phyloP scores from a whole-genome alignment of 2,888 invertebrate genomes.

The Calliopum simillimum region DNA sequence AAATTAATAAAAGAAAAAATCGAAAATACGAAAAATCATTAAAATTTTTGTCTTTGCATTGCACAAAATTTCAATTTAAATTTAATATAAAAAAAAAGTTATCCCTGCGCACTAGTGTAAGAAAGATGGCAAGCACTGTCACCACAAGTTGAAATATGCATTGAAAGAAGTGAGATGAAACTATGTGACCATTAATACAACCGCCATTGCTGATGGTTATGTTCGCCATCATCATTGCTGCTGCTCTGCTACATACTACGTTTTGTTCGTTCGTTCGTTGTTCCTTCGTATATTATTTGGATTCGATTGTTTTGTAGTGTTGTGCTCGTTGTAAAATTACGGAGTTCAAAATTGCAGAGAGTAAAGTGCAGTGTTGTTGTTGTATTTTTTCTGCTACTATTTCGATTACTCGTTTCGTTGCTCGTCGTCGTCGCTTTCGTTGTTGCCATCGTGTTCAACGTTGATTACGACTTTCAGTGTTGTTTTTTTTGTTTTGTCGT shows the following conservation, averaged over 20 bases:
- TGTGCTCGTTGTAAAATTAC: constrained; percentile 7
- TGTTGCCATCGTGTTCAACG: constrained; percentile 5
- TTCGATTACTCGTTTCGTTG: constrained; percentile 34
- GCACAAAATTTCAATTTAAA: constrained; percentile 52
- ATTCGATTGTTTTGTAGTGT: constrained; percentile 24
- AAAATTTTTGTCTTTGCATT: constrained; percentile 54
- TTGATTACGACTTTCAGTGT: constrained; percentile 32
- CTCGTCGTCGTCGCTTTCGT: constrained; percentile 31
- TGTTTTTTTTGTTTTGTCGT: constrained; percentile 35
- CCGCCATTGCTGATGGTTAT: constrained; percentile 12
- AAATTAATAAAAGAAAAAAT: constrained; percentile 34
- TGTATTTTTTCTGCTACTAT: constrained; percentile 37
- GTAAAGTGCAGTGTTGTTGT: constrained; percentile 35
- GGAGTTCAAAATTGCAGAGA: constrained; percentile 27
- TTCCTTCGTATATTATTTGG: constrained; percentile 30
- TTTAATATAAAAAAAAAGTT: constrained; percentile 43
- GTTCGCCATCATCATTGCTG: constrained; percentile 5
- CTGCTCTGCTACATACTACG: neutral
- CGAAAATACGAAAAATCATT: constrained; percentile 48
- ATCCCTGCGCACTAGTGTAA: constrained; percentile 51
- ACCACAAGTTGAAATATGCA: constrained; percentile 1
- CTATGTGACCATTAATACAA: no score
- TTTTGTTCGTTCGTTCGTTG: constrained; percentile 22
- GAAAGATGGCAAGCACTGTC: constrained; percentile 44
- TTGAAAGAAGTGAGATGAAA: constrained; percentile 15